Conservation (phyloP, 2,888 invertebrate species). For the Strigamia crassipes region DNA sequence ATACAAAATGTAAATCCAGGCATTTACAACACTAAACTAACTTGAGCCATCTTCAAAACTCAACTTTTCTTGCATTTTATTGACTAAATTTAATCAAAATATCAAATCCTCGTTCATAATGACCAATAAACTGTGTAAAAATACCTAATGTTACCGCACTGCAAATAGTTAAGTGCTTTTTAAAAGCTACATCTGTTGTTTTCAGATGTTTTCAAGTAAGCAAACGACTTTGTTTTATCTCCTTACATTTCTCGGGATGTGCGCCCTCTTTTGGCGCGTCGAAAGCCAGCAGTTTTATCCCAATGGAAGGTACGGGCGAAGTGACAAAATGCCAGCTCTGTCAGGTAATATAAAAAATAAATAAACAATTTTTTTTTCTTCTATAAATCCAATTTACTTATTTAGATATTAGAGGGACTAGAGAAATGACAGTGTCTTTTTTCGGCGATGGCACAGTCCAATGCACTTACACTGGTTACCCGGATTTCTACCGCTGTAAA, state of each 20-base stretch:
- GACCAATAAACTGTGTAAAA: too few relatives aligned
- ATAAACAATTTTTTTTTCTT: too few relatives aligned
- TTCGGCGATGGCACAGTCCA: conserved; percentile 49
- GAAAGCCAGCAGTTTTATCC: conserved; percentile 49
- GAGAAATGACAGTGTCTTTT: conserved; percentile 50
- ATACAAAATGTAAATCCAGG: too few relatives aligned
- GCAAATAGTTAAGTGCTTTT: conserved; percentile 20
- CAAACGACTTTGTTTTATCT: conserved; percentile 31
- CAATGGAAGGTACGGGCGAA: conserved; percentile 49
- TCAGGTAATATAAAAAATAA: conserved; percentile 25
- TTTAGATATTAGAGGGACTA: conserved; percentile 45
- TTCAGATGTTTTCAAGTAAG: conserved; percentile 28
- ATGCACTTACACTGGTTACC: conserved; percentile 49
- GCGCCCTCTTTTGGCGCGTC: not conserved
- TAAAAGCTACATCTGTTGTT: conserved; percentile 14
- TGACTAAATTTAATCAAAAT: too few relatives aligned
- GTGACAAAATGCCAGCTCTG: conserved; percentile 47
- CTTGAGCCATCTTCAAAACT: too few relatives aligned
- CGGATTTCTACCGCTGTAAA: conserved; percentile 49
- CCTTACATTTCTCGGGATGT: not conserved
- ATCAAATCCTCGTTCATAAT: too few relatives aligned
- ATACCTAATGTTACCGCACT: too few relatives aligned
- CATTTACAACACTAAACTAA: too few relatives aligned
- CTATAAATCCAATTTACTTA: not conserved
- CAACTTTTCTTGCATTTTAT: too few relatives aligned